phyloP scores from a whole-genome alignment of 2,113 vertebrate species.

The Pipra filicauda region DNA sequence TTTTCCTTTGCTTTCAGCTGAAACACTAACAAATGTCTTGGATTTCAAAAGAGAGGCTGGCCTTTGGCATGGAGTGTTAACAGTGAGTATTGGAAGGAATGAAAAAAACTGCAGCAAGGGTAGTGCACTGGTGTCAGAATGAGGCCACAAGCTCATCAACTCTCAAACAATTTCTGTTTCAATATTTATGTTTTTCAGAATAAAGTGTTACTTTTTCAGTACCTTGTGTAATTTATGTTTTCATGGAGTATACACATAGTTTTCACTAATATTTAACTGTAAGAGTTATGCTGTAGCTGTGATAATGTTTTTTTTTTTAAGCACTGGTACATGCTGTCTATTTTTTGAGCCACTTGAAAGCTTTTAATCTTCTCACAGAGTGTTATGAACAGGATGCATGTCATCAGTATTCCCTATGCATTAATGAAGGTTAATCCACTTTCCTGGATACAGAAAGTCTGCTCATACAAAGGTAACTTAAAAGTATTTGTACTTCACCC shows the following conservation, averaged over 20 bases:
- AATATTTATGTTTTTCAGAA: not conserved
- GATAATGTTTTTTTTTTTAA: not conserved
- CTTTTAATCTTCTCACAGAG: conserved; percentile 73
- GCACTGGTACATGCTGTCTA: not conserved
- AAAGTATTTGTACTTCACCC: not conserved
- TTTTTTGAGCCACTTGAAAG: not conserved
- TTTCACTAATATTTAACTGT: not conserved
- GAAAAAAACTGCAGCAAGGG: not conserved
- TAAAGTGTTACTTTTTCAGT: not conserved
- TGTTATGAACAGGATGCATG: conserved; percentile 94
- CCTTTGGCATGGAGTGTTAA: conserved; percentile 93
- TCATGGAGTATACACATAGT: not conserved
- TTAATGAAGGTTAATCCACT: conserved; percentile 98
- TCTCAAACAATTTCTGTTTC: not conserved
- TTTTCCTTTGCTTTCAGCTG: conserved; percentile 76
- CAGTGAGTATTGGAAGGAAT: conserved; percentile 77
- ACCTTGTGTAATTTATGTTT: not conserved
- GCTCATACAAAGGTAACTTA: conserved; percentile 87
- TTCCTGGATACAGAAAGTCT: conserved; percentile 98
- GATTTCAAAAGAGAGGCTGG: conserved; percentile 97
- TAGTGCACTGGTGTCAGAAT: not conserved
- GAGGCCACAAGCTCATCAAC: not conserved
- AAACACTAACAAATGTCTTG: conserved; percentile 92
- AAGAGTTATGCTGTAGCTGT: not conserved
- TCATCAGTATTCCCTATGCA: conserved; percentile 94